phyloP scores from a whole-genome alignment of 2,113 vertebrate genomes.

The Hippocampus guttulatus region DNA sequence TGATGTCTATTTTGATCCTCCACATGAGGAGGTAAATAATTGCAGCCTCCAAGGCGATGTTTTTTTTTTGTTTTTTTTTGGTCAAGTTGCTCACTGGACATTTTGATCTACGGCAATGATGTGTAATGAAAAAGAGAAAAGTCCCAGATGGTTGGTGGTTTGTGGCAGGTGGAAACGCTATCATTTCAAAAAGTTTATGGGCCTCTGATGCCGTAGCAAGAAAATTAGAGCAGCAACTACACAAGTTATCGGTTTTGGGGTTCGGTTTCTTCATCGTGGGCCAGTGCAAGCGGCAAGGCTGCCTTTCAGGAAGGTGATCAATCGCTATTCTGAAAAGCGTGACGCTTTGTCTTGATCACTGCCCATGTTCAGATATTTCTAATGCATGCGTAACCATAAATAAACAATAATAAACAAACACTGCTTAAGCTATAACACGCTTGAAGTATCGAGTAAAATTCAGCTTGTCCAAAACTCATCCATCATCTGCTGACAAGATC shows the following conservation, averaged over 20 bases:
- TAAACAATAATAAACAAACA: conserved; percentile 25
- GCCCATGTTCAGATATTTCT: conserved; percentile 40
- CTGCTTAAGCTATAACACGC: conserved; percentile 30
- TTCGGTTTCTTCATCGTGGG: conserved; percentile 52
- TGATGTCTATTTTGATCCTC: conserved; percentile 53
- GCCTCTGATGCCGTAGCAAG: neutral
- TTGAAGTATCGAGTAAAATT: conserved; percentile 41
- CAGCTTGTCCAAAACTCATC: conserved; percentile 50
- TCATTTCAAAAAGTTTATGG: conserved; percentile 3
- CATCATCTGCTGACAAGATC: conserved; percentile 47
- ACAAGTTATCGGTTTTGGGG: conserved; percentile 50
- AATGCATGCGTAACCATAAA: conserved; percentile 49
- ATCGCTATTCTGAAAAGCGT: conserved; percentile 66
- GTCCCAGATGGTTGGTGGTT: conserved; percentile 10
- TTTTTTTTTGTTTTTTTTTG: conserved; percentile 9
- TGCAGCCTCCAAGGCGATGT: conserved; percentile 73
- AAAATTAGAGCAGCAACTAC: conserved; percentile 53
- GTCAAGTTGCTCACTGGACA: conserved; percentile 47
- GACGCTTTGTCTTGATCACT: conserved; percentile 60
- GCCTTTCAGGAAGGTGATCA: conserved; percentile 60
- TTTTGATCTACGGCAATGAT: conserved; percentile 56
- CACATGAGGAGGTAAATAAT: conserved; percentile 66
- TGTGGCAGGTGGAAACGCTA: conserved; percentile 15
- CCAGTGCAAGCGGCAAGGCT: conserved; percentile 45
- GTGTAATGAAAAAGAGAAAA: conserved; percentile 19